Conservation (phyloP, 2,797 vertebrate species). For the Hapalemur alaotrensis region DNA sequence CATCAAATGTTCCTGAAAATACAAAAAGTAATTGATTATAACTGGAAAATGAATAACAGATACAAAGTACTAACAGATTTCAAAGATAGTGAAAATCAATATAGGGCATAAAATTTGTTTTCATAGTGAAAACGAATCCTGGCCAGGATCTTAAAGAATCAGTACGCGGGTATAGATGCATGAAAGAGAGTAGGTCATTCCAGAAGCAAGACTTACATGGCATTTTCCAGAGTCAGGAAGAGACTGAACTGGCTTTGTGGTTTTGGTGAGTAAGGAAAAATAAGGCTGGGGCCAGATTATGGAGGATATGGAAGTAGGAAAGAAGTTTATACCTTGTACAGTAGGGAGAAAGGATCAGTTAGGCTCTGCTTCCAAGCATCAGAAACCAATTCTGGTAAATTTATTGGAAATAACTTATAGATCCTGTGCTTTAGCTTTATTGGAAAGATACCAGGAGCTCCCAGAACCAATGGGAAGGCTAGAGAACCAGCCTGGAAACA, state of each 20-base stretch:
- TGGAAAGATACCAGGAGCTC: background rate
- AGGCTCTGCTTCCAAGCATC: background rate
- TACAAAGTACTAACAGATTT: background rate
- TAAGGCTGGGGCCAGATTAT: background rate
- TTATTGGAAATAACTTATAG: background rate
- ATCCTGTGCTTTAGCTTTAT: background rate
- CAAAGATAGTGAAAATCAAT: background rate
- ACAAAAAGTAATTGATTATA: background rate
- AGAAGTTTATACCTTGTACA: background rate
- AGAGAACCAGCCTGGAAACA: background rate
- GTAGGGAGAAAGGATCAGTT: background rate
- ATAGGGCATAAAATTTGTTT: background rate
- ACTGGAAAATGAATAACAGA: background rate
- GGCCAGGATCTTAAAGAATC: background rate
- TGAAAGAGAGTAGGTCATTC: background rate
- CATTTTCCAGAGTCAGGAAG: background rate
- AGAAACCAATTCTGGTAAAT: background rate
- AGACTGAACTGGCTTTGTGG: background rate
- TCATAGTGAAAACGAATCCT: background rate
- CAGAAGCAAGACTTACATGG: background rate
- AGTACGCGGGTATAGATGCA: background rate
- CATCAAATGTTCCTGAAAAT: background rate
- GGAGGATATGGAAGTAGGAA: background rate
- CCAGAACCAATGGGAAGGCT: background rate
- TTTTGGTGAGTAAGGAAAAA: slow-evolving; percentile 1